Evolutionary conservation across 2,797 vertebrate genomes (phyloP).

Genomic region (Macrochelys suwanniensis): DNA sequence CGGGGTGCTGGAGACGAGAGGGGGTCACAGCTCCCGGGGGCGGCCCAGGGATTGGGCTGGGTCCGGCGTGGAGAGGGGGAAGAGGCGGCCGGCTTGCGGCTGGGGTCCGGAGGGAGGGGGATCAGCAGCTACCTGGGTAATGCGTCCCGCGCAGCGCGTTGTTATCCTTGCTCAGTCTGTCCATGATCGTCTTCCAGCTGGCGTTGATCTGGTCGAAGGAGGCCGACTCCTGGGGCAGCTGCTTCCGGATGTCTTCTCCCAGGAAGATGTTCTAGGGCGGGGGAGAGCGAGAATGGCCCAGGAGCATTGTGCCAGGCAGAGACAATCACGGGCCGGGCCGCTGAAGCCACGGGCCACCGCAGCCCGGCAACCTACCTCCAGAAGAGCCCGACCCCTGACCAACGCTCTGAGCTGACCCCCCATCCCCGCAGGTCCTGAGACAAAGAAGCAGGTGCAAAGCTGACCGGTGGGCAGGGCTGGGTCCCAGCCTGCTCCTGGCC

Average conservation of each 20-base stretch:
- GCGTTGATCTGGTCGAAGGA: constrained; percentile 87
- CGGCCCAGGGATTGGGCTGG: too few species aligned
- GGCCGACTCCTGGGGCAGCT: constrained; percentile 86
- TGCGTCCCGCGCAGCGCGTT: constrained; percentile 89
- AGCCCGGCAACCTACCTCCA: too few species aligned
- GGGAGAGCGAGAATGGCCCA: background rate
- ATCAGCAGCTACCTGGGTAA: constrained; percentile 81
- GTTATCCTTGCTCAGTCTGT: constrained; percentile 80
- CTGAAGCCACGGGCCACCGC: too few species aligned
- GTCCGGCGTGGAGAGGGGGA: too few species aligned
- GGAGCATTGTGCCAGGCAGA: background rate
- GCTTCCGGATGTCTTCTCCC: constrained; percentile 91
- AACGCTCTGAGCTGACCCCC: too few species aligned
- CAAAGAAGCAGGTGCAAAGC: too few species aligned
- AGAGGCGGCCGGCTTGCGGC: background rate
- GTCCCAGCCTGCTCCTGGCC: background rate
- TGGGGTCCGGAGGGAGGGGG: background rate
- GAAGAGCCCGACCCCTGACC: too few species aligned
- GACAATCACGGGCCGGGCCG: too few species aligned
- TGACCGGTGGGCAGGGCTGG: background rate
- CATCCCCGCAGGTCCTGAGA: too few species aligned
- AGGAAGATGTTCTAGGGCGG: constrained; percentile 88
- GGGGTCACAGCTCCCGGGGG: too few species aligned
- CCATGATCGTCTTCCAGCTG: constrained; percentile 89
- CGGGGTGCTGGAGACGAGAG: too few species aligned